phyloP scores from a whole-genome alignment of 2,113 vertebrate genomes.

The Potamarius usumacintae region DNA sequence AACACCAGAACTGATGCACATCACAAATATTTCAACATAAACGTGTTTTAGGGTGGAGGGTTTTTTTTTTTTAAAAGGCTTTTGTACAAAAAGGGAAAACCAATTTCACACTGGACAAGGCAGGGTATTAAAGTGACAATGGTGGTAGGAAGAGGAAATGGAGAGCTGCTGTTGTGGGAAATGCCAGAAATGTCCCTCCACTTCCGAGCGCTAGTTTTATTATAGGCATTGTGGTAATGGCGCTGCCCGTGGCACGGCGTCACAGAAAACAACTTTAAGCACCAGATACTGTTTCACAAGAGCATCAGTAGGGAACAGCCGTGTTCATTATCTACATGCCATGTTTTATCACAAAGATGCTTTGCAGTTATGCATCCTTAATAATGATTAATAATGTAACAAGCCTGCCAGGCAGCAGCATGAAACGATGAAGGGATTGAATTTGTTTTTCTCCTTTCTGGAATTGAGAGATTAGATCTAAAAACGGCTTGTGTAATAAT shows the following conservation, averaged over 20 bases:
- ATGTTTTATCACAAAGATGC: neutral
- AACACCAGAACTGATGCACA: neutral
- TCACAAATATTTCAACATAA: neutral
- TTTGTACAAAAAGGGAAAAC: neutral
- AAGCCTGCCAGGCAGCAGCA: neutral
- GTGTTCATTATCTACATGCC: conserved; percentile 10
- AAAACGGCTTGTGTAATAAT: neutral
- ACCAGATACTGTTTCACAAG: neutral
- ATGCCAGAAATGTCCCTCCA: conserved; percentile 42
- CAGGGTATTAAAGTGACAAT: conserved; percentile 25
- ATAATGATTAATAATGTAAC: conserved; percentile 20
- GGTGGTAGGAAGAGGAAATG: conserved; percentile 49
- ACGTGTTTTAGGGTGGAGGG: neutral
- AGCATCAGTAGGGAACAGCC: neutral
- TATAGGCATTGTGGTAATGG: conserved; percentile 23
- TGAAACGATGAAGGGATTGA: neutral
- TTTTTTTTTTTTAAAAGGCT: neutral
- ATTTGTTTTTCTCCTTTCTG: conserved; percentile 1
- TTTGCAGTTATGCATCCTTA: neutral
- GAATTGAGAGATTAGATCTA: neutral
- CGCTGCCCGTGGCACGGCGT: neutral
- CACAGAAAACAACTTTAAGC: neutral
- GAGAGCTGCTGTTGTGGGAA: conserved; percentile 46
- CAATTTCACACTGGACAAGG: conserved; percentile 17
- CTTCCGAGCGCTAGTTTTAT: conserved; percentile 50